Conservation (phyloP, 2,888 invertebrate genomes). For the Caradrina clavipalpis region DNA sequence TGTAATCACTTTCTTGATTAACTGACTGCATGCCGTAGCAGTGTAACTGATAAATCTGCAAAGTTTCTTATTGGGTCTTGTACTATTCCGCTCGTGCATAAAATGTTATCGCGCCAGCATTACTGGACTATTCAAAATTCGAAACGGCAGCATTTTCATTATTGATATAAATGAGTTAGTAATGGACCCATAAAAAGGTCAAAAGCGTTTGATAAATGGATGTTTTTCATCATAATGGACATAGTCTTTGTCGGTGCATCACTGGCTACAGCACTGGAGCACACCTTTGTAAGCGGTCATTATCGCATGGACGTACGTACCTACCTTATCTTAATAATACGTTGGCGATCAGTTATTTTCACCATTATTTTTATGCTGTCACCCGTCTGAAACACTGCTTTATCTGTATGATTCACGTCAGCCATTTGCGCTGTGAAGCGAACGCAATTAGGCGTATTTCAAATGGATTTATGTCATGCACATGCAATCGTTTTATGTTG, state of each 20-base stretch:
- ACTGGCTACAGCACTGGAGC: conserved; percentile 26
- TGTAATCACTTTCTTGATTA: conserved; percentile 59
- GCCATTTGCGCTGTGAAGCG: conserved; percentile 53
- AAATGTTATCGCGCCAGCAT: neutral
- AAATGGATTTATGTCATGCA: conserved; percentile 59
- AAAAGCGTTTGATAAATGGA: conserved; percentile 46
- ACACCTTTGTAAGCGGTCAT: conserved; percentile 73
- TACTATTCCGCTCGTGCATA: conserved; percentile 35
- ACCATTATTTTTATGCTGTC: conserved; percentile 76
- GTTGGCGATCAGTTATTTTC: conserved; percentile 76
- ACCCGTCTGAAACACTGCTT: conserved; percentile 68
- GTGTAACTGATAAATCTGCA: conserved; percentile 47
- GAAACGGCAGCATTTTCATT: conserved; percentile 23
- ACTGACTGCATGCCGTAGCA: conserved; percentile 50
- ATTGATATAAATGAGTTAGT: conserved; percentile 41
- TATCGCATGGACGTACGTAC: conserved; percentile 73
- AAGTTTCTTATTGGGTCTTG: conserved; percentile 24
- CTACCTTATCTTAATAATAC: conserved; percentile 81
- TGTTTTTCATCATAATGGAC: conserved; percentile 63
- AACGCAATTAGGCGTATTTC: conserved; percentile 53
- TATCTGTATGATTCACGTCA: conserved; percentile 69
- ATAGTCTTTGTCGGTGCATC: conserved; percentile 66
- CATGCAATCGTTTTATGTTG: conserved; percentile 48
- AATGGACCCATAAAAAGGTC: conserved; percentile 37
- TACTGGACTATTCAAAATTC: conserved; percentile 29